Evolutionary conservation across 2,113 vertebrate genomes (phyloP).

Genomic region (Callionymus lyra): DNA sequence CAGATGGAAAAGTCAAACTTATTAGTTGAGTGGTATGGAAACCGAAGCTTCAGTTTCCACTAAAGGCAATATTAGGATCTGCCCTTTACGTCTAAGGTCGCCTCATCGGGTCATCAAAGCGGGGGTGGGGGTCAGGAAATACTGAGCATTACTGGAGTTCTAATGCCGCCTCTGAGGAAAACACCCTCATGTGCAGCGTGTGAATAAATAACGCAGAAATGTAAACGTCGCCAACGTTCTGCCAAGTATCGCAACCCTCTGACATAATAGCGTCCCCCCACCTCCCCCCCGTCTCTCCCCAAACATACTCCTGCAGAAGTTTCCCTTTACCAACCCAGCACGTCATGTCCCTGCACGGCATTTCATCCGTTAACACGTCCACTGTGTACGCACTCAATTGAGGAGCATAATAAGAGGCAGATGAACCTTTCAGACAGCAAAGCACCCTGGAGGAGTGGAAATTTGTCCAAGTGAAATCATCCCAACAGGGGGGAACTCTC

Average conservation of each 20-base stretch:
- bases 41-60: conserved; percentile 21
- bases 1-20: too few species aligned
- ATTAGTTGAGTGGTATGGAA: too few species aligned
- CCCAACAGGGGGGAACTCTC: conserved; percentile 74
- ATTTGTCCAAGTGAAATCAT: conserved; percentile 92
- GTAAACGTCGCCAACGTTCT: conserved; percentile 19
- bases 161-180: conserved; percentile 28
- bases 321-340: conserved; percentile 35
- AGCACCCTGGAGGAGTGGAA: conserved; percentile 63
- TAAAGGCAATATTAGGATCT: conserved; percentile 23
- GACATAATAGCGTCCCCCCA: conserved; percentile 28
- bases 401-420: conserved; percentile 78
- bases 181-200: conserved; percentile 25
- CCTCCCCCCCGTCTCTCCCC: too few species aligned
- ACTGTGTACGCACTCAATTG: conserved; percentile 57
- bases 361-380: conserved; percentile 52
- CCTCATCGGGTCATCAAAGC: conserved; percentile 19
- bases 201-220: conserved; percentile 41
- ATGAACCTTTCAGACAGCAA: conserved; percentile 63
- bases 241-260: conserved; percentile 29
- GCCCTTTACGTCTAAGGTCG: conserved; percentile 25
- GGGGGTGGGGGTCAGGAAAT: conserved; percentile 28
- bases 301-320: conserved; percentile 20
- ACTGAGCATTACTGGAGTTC: conserved; percentile 33
- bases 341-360: conserved; percentile 32